These are phyloP conservation scores for Sula dactylatra DNA, from an alignment of 2,113 vertebrate species.

Conservation along the genomic window DNA sequence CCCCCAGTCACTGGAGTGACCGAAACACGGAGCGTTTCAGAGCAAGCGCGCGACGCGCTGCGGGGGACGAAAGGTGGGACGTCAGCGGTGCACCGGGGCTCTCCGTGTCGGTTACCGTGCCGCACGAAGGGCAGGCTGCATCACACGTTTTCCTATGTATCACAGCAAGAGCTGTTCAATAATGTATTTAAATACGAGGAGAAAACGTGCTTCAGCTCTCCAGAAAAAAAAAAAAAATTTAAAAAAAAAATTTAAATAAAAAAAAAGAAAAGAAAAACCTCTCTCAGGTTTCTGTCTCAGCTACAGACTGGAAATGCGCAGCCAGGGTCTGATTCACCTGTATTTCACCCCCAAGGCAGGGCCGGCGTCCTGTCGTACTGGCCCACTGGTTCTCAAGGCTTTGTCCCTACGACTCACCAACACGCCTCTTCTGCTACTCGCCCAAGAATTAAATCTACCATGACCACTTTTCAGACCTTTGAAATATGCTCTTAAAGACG, in stretches of 20 bases:
- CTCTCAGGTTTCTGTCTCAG: background rate
- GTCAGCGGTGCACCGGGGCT: fast-evolving
- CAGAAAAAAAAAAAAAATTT: background rate
- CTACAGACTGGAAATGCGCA: no score
- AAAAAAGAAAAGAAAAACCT: background rate
- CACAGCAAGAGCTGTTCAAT: background rate
- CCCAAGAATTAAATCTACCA: background rate
- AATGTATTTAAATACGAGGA: background rate
- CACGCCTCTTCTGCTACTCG: fast-evolving
- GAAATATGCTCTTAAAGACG: background rate
- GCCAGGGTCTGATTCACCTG: background rate
- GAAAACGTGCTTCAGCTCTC: background rate
- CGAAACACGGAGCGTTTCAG: fast-evolving
- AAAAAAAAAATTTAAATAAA: background rate
- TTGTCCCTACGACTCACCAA: background rate
- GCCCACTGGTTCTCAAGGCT: background rate
- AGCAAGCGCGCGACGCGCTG: background rate
- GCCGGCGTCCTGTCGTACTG: fast-evolving
- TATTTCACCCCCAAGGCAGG: background rate
- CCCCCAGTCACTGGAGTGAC: fast-evolving
- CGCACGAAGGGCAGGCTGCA: background rate
- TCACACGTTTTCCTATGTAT: background rate
- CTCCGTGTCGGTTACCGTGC: background rate
- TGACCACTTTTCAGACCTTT: background rate
- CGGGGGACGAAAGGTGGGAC: background rate